Base-by-base conservation (phyloP, 1,140 invertebrate genomes). In the Caenorhabditis latens region DNA sequence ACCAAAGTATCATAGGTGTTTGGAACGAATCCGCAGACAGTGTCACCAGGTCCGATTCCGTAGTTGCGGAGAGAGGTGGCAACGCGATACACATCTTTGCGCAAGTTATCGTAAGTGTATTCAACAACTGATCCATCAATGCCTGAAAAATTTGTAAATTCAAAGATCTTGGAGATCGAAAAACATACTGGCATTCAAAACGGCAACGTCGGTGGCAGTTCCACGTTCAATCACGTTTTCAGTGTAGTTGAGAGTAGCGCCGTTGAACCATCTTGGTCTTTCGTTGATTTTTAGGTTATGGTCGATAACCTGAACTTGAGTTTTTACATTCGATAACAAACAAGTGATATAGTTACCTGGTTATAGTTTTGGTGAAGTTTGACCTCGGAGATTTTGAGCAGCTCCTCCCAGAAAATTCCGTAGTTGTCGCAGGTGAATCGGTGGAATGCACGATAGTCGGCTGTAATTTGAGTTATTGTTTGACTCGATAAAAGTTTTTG, bases 21-120 rank as follows among this genome's bases (percentile, higher is more conserved):
- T 4, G 94, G 93, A 40, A 94, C 90, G 90, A 94, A 94, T 48
- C 93, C 94, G 21, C 93, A 94, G 89, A 94, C 93, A 79, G 92
- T 88, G 89, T 94, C 94, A 24, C 94, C 93, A 7, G 90, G 67
- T 16, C 61, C 46, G n/a, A 79, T 55, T 24, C 84, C 84, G 13
- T 87, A 40, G 67, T 89, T 93, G 90, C 87, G 67, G 6, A 94
- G 90, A 63, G 93, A 93, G 84, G 92, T 92, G 24, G 93, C 93
- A 90, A 92, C 92, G 46, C 84, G 43, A n/a, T 92, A 90, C 7
- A 94, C 93, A 87, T 92, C 91, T 19, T 93, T 85, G 43, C 92
- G 87, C 43, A 94, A 89, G 50, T 93, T 89, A 63, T 87, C 89
- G 88, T 92, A 94, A 40, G 93, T 93, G 57, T 90, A 93, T 65